Conservation (phyloP, 1,140 invertebrate species). For the honey bee (Apis mellifera) region DNA sequence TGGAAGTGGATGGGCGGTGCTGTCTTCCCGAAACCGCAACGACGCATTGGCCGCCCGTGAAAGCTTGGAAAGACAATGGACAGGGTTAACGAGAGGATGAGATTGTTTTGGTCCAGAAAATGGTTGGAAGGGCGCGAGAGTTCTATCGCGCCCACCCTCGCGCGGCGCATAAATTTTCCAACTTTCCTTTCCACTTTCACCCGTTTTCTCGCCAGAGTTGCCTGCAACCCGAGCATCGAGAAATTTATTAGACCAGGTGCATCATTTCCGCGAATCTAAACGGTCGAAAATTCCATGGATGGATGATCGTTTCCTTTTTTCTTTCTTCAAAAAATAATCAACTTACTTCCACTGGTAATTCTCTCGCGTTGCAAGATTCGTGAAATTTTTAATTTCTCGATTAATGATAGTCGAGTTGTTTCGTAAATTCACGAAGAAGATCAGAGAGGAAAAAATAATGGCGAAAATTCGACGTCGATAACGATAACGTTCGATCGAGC, state of each 20-base stretch:
- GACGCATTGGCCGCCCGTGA: neutral
- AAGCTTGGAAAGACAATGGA: constrained; percentile 29
- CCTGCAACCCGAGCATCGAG: neutral
- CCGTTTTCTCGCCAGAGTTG: neutral
- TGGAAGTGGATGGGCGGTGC: constrained; percentile 8
- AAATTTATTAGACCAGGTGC: constrained; percentile 22
- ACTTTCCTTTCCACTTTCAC: constrained; percentile 37
- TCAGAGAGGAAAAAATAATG: constrained; percentile 55
- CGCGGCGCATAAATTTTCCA: constrained; percentile 10
- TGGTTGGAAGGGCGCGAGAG: neutral
- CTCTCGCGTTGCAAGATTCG: too few species aligned
- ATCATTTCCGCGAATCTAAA: constrained; percentile 19
- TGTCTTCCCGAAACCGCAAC: constrained; percentile 14
- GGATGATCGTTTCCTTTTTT: too few species aligned
- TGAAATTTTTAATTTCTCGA: too few species aligned
- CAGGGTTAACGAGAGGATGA: constrained; percentile 24
- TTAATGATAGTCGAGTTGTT: too few species aligned
- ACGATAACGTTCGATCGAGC: constrained; percentile 57
- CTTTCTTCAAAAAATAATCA: too few species aligned
- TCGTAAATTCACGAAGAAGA: constrained; percentile 44
- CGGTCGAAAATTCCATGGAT: neutral
- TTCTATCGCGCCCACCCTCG: neutral
- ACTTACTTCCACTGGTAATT: too few species aligned
- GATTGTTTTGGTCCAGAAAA: constrained; percentile 31
- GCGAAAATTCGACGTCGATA: constrained; percentile 68